phyloP scores from a whole-genome alignment of 2,113 vertebrate genomes.

The Plecotus auritus region DNA sequence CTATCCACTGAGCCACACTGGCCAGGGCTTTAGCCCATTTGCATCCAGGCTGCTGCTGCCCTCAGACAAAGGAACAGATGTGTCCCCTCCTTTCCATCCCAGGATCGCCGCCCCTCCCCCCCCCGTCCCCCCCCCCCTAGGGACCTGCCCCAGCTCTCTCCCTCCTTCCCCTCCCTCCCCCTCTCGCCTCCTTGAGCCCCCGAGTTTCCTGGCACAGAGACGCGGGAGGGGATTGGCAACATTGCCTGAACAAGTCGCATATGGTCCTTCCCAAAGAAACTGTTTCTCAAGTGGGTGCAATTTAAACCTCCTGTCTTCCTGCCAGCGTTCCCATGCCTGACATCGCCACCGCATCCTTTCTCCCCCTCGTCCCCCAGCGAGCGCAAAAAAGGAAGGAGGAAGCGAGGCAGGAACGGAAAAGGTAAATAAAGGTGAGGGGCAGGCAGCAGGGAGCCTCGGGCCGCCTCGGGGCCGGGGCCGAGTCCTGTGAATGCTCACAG shows the following conservation, averaged over 20 bases:
- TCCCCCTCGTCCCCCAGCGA: not conserved
- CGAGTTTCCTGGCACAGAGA: not conserved
- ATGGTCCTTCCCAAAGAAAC: not conserved
- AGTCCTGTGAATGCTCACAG: not conserved
- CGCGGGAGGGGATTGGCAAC: not conserved
- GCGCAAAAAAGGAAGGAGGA: not conserved
- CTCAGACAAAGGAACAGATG: too few species aligned
- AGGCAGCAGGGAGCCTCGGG: not conserved
- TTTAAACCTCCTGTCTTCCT: not conserved
- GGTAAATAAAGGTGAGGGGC: not conserved
- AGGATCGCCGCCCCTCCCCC: not conserved
- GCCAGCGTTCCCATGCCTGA: not conserved
- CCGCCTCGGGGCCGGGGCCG: not conserved
- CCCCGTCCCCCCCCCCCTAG: accelerated
- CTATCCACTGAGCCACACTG: too few species aligned
- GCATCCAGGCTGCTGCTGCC: too few species aligned
- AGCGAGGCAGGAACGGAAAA: not conserved
- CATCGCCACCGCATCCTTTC: not conserved
- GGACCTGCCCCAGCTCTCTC: accelerated
- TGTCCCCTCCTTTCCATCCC: not conserved
- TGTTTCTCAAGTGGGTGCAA: not conserved
- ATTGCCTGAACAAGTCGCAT: too few species aligned
- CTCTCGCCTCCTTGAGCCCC: accelerated
- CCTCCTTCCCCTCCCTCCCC: accelerated
- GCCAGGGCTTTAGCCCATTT: too few species aligned